Evolutionary conservation across 1,140 invertebrate species (phyloP), one percentile per base, ranked within the genome.

Genomic region (Venturia canescens): DNA sequence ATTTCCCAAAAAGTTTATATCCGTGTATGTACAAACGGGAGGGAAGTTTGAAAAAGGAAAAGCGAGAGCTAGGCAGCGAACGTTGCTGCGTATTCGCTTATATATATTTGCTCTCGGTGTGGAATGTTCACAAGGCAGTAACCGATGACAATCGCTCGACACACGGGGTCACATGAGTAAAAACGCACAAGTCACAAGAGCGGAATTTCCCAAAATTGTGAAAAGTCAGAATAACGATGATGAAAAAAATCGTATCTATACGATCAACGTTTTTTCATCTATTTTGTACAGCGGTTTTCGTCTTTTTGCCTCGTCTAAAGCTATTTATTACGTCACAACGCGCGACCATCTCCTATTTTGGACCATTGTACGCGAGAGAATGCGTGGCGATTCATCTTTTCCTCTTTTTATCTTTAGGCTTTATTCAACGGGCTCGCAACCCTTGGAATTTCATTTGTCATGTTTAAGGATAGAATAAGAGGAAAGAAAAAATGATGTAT

Each of bases 271-370:
- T 53, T n/a, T 53, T n/a, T 53, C n/a, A 53, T 53, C 48, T 50
- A 18, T 50, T 50, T 3, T 50, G 15, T 50, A 50, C 18, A 50
- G 18, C 48, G 15, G 48, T 18, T 13, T 13, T 50, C 4, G 48
- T 18, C 18, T 50, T 18, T 50, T 13, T 13, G 3, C 48, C 48
- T 7, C 48, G 18, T 53, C 1, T 53, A n/a, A 7, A 53, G 18
- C 50, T 53, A 53, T 44, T 44, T 53, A 53, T 53, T 53, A 53
- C n/a, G n/a, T 53, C 50, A 9, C n/a, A 53, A n/a, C 50, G 50
- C 50, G 50, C 50, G 18, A 53, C 50, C 50, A 21, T n/a, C 50
- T 53, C 50, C 50, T 18, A 21, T 53, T 53, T 53, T 53, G 16
- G n/a, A 53, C 50, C n/a, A 18, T 53, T 53, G 7, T 53, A 53